These are phyloP conservation scores for Dyspetes luteomarginatus DNA, from an alignment of 2,888 invertebrate species.

Conservation along the genomic window DNA sequence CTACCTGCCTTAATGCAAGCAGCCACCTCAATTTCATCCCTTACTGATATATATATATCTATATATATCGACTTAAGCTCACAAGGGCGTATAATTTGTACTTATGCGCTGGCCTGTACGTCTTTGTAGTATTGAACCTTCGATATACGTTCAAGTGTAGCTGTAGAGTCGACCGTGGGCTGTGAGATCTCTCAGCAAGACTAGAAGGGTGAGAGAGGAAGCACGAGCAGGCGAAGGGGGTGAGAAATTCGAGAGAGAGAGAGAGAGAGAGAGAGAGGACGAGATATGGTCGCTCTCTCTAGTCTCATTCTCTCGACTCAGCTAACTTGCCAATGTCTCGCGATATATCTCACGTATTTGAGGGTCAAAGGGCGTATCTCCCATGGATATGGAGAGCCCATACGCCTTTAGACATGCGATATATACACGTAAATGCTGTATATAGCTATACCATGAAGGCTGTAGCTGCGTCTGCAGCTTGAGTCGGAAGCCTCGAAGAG, in stretches of 20 bases:
- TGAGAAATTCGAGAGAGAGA: constrained; percentile 55
- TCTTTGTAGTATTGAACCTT: too few species aligned
- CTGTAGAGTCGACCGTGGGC: constrained; percentile 61
- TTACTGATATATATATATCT: neutral
- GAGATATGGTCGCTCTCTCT: constrained; percentile 19
- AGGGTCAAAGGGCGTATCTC: too few species aligned
- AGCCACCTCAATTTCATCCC: neutral
- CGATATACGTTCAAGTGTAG: too few species aligned
- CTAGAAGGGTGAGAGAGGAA: constrained; percentile 15
- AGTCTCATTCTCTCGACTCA: constrained; percentile 46
- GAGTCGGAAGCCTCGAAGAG: constrained; percentile 49
- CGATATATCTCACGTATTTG: too few species aligned
- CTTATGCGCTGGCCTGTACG: too few species aligned
- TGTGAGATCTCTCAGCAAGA: constrained; percentile 9
- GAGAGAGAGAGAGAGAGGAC: constrained; percentile 20
- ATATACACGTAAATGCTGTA: neutral
- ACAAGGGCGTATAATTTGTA: too few species aligned
- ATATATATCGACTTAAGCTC: too few species aligned
- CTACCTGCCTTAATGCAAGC: constrained; percentile 61
- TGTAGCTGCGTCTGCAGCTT: constrained; percentile 66
- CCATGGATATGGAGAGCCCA: too few species aligned
- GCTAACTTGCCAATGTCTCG: constrained; percentile 1
- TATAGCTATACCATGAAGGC: constrained; percentile 7
- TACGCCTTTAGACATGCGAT: too few species aligned
- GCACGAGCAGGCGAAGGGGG: constrained; percentile 51